Evolutionary conservation across 2,888 invertebrate species (phyloP), one percentile per base, ranked within the genome.

Genomic region (Eupsilia transversa): DNA sequence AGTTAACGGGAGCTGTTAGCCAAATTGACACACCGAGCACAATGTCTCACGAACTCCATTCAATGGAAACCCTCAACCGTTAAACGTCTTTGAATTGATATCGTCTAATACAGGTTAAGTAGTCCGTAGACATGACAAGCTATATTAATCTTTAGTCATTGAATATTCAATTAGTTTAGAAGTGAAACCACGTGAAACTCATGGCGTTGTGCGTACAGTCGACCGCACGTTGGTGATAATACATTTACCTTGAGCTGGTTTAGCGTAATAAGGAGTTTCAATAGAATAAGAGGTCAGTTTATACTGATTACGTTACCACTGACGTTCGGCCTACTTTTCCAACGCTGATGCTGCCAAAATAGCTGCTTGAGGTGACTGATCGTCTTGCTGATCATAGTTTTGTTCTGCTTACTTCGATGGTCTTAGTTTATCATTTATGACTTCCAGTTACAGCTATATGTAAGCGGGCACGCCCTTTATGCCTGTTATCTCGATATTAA

Each of bases 71-170:
- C 23, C 33, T 65, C 14, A 65, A 68, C 41, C 52, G 46, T 59
- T 54, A 38, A 70, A 64, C 49, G 56, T 17, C 76, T 61, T 43
- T 65, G 59, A 69, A 66, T 70, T 52, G 61, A 81, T 69, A 59
- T 57, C 43, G 3, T 38, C 17, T 63, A n/a, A 56, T 35, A 60
- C 67, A 74, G 59, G 74, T 65, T 59, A 67, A 67, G 59, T 74
- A 54, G 41, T 49, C 35, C 59, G 2, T 30, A 43, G 67, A 56
- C 41, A 65, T 74, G 33, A 68, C 23, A 33, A 46, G 54, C 10
- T 73, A 38, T 54, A 52, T 69, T 57, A 57, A 56, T 70, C 57
- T 59, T 2, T 27, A 4, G 6, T 49, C 69, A 27, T 17, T 10
- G 77, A 77, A 3, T 27, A 57, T 9, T 17, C 33, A 33, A 57